Evolutionary conservation across 2,113 vertebrate genomes (phyloP).

Genomic region (Tautogolabrus adspersus): DNA sequence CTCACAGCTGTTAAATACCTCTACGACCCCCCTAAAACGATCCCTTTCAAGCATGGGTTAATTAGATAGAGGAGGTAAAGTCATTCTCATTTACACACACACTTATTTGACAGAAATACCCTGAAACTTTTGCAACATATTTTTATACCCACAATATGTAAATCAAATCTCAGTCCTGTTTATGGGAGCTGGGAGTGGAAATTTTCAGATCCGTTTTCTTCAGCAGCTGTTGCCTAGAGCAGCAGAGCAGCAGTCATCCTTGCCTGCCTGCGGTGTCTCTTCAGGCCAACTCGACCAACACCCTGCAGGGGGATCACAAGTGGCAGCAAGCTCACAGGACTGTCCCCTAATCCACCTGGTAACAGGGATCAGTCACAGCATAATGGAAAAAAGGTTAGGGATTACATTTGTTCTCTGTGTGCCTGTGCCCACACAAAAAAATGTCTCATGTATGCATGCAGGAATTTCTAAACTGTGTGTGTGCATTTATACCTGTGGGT

Average conservation of each 20-base stretch:
- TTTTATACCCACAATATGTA: slow-evolving; percentile 23
- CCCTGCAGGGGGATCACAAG: slow-evolving; percentile 48
- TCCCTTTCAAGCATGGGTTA: background rate
- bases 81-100: background rate
- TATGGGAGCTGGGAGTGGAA: slow-evolving; percentile 50
- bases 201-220: slow-evolving; percentile 52
- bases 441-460: slow-evolving; percentile 6
- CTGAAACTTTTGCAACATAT: slow-evolving; percentile 23
- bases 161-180: slow-evolving; percentile 48
- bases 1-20: background rate
- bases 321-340: slow-evolving; percentile 34
- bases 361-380: slow-evolving; percentile 51
- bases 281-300: slow-evolving; percentile 59
- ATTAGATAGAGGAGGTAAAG: background rate
- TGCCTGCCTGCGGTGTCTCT: slow-evolving; percentile 36
- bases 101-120: background rate
- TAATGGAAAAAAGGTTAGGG: slow-evolving; percentile 45
- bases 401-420: slow-evolving; percentile 53
- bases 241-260: slow-evolving; percentile 47
- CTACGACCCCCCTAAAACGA: background rate
- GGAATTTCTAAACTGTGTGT: slow-evolving; percentile 15
- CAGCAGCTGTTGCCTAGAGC: slow-evolving; percentile 57
- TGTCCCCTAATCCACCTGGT: slow-evolving; percentile 34
- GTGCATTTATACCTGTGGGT: background rate
- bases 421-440: background rate